phyloP scores from a whole-genome alignment of 2,113 vertebrate species.

The Prinia subflava region DNA sequence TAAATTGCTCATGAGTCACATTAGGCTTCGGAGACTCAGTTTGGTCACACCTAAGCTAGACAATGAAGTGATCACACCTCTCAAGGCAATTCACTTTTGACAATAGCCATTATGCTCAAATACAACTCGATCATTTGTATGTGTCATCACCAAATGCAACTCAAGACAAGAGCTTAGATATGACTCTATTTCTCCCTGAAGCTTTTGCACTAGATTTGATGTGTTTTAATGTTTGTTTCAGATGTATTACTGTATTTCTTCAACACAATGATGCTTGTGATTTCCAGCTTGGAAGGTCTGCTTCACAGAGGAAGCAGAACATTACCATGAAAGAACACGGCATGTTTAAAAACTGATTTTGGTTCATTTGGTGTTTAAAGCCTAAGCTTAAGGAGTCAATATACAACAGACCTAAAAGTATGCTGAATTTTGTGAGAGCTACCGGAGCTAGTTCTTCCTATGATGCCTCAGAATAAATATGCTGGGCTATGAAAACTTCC shows the following conservation, averaged over 20 bases:
- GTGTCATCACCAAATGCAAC: background rate
- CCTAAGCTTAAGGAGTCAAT: background rate
- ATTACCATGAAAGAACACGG: background rate
- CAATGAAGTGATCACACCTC: background rate
- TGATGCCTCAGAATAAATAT: background rate
- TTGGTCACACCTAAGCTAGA: background rate
- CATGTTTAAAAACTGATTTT: background rate
- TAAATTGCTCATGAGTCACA: background rate
- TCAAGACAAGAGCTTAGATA: background rate
- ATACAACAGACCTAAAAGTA: background rate
- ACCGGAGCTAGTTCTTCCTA: background rate
- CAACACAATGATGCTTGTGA: background rate
- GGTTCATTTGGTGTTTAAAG: background rate
- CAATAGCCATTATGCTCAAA: background rate
- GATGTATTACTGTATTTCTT: background rate
- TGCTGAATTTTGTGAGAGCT: background rate
- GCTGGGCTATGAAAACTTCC: background rate
- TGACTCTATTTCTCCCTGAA: background rate
- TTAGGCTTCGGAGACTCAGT: background rate
- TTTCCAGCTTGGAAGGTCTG: background rate
- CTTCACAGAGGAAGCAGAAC: background rate
- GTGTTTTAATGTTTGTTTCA: background rate
- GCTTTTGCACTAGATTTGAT: background rate
- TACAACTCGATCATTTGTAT: background rate
- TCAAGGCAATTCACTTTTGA: background rate